A percentile compares a stretch with the other conserved stretches of the same genome.
These are phyloP conservation scores for Strongylocentrotus purpuratus DNA, from an alignment of 35 echinoderm and acorn worm species.

Conservation along the genomic window DNA sequence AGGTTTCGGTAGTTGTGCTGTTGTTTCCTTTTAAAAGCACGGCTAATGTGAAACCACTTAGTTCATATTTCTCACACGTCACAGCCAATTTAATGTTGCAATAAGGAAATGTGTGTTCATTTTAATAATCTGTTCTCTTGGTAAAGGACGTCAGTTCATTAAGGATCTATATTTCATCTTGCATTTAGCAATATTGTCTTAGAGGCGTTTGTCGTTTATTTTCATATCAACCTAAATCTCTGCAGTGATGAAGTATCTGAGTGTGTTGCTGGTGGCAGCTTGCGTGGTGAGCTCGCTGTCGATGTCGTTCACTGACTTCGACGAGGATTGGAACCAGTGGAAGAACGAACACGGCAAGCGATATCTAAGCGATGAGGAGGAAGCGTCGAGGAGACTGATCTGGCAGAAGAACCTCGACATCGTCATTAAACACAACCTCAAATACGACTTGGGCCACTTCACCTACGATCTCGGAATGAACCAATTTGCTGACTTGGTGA, in stretches of 20 bases:
- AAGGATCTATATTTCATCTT: no score
- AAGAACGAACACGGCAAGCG: neutral
- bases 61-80: no score
- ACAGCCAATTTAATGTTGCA: no score
- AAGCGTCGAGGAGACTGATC: neutral
- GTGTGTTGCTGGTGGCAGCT: neutral
- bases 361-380: neutral
- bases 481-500: neutral
- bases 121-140: no score
- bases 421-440: neutral
- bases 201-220: no score
- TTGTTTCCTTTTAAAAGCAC: no score
- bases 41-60: no score
- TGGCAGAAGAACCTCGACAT: neutral
- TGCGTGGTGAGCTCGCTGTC: neutral
- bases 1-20: no score
- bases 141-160: no score
- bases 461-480: neutral
- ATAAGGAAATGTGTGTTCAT: no score
- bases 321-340: neutral
- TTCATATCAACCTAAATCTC: no score
- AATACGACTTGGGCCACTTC: neutral
- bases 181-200: no score
- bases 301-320: neutral
- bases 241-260: neutral